These are phyloP conservation scores for Tillus elongatus DNA, from an alignment of 2,888 invertebrate genomes.

Conservation along the genomic window DNA sequence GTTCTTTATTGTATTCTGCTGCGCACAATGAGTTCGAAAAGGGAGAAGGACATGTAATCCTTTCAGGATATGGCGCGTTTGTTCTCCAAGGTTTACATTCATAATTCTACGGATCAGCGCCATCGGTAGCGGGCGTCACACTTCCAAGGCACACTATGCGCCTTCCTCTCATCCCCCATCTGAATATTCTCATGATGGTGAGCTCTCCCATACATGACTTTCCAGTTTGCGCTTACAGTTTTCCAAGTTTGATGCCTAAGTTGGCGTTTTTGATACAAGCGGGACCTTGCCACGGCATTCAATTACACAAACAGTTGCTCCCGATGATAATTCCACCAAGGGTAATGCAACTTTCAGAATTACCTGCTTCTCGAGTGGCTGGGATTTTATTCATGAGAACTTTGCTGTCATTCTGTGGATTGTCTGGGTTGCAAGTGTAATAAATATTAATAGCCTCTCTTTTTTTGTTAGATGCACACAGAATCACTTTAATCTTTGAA, in stretches of 20 bases:
- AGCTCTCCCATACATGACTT: slow-evolving; percentile 22
- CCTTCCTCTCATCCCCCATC: slow-evolving; percentile 11
- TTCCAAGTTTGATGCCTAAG: slow-evolving; percentile 17
- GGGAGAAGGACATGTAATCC: slow-evolving; percentile 15
- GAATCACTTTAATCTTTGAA: too few species aligned
- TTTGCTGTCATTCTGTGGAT: too few species aligned
- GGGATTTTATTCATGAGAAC: too few species aligned
- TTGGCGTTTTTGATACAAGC: slow-evolving; percentile 17
- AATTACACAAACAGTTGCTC: slow-evolving; percentile 23
- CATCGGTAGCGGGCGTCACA: too few species aligned
- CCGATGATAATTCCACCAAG: slow-evolving; percentile 20
- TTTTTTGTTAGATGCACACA: too few species aligned
- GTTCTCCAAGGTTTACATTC: slow-evolving; percentile 16
- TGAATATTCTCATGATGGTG: slow-evolving; percentile 20
- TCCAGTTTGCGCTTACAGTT: slow-evolving; percentile 15
- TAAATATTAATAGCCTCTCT: too few species aligned
- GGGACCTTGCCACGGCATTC: slow-evolving; percentile 19
- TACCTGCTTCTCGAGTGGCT: too few species aligned
- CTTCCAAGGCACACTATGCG: too few species aligned
- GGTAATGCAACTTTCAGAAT: too few species aligned
- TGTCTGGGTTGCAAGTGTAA: too few species aligned
- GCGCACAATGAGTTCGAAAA: slow-evolving; percentile 14
- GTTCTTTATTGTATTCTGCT: slow-evolving; percentile 13
- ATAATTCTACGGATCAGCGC: slow-evolving; percentile 18
- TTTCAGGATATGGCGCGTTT: slow-evolving; percentile 11